Evolutionary conservation across 2,797 vertebrate species (phyloP).

Genomic region (Scolopax bukidnonensis): DNA sequence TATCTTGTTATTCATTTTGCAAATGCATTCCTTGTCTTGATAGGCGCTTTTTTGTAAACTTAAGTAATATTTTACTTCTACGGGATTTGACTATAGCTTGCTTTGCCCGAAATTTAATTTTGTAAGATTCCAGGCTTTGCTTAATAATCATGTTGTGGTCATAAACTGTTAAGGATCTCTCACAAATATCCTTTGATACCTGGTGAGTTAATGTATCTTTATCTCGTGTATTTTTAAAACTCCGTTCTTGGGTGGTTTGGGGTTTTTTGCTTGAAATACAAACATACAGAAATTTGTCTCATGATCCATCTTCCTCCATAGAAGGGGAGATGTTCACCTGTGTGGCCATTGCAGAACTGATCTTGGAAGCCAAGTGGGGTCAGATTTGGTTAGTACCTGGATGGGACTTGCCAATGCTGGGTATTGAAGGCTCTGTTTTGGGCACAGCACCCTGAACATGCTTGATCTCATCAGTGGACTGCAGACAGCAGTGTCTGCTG

Average conservation of each 20-base stretch:
- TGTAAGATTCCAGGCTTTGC: neutral
- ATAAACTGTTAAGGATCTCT: neutral
- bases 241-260: neutral
- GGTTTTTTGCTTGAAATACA: neutral
- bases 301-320: fast-evolving
- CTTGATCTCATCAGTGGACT: neutral
- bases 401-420: neutral
- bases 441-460: fast-evolving
- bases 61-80: neutral
- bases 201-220: neutral
- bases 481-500: neutral
- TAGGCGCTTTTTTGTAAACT: neutral
- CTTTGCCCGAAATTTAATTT: neutral
- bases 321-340: neutral
- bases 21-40: neutral
- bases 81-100: neutral
- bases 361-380: neutral
- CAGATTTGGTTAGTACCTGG: neutral
- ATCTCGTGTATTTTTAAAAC: neutral
- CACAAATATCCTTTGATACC: neutral
- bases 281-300: neutral
- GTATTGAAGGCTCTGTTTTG: neutral
- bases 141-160: neutral
- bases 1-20: neutral
- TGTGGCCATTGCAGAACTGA: neutral